These are phyloP conservation scores for Panzeria rudis DNA, from an alignment of 2,888 invertebrate genomes.

Conservation along the genomic window DNA sequence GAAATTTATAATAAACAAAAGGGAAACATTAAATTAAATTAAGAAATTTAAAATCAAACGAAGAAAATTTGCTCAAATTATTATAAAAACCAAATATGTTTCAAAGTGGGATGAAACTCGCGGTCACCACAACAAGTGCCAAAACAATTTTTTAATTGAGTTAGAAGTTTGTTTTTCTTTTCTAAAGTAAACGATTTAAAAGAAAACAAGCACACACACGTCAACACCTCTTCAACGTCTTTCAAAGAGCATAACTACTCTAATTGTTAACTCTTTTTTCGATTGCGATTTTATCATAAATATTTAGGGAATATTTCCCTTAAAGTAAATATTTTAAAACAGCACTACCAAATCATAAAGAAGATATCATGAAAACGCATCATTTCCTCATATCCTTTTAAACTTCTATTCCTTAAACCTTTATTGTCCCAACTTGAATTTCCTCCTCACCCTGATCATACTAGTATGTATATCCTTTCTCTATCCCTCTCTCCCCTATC, in stretches of 20 bases:
- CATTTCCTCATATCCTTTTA: conserved; percentile 20
- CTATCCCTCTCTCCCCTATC: neutral
- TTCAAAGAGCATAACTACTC: conserved; percentile 66
- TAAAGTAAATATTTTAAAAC: conserved; percentile 14
- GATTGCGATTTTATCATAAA: conserved; percentile 70
- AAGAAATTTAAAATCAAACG: neutral
- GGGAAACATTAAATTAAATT: conserved; percentile 14
- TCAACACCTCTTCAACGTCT: conserved; percentile 79
- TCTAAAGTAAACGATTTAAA: conserved; percentile 33
- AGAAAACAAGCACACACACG: conserved; percentile 81
- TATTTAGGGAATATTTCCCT: conserved; percentile 53
- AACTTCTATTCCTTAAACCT: conserved; percentile 3
- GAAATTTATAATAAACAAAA: conserved; percentile 69
- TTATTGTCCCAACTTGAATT: conserved; percentile 43
- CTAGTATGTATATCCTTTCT: neutral
- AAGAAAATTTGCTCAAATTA: conserved; percentile 76
- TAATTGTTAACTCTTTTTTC: conserved; percentile 45
- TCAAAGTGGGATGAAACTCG: conserved; percentile 48
- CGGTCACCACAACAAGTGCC: conserved; percentile 53
- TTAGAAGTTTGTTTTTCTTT: conserved; percentile 36
- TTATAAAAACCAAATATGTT: conserved; percentile 38
- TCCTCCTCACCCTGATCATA: neutral
- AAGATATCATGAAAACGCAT: conserved; percentile 20
- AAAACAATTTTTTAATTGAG: conserved; percentile 49
- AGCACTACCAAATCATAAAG: conserved; percentile 8